Base-by-base conservation (phyloP, 2,113 vertebrate species). In the Pungitius pungitius region DNA sequence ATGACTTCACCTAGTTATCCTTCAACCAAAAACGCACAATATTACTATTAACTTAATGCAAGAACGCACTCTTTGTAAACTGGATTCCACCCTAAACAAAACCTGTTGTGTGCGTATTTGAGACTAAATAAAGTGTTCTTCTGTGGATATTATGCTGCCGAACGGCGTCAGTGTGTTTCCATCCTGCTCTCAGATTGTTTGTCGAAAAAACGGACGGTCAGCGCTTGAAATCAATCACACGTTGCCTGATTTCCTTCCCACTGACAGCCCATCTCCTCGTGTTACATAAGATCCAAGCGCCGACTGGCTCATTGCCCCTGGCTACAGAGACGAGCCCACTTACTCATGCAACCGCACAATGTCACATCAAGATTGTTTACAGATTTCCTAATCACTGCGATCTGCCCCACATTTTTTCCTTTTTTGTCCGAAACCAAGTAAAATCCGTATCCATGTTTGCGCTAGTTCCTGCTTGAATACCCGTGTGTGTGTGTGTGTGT, bases 111-210 rank as follows among this genome's bases (percentile, higher is more conserved):
- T 91, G 75, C 79, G 89, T 69, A 84, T 69, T 71, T 89, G 75
- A 89, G 83, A 85, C 81, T 83, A 78, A 94, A 94, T 94, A 94
- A 94, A 94, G 87, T 91, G 74, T 89, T 87, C 64, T 89, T 87
- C 64, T 91, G 87, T 91, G 87, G 78, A 82, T 73, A 83, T 88
- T 83, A 87, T 72, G 78, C 73, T 78, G 72, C 71, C 45, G 30
- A 86, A 77, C 2, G 24, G 64, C 59, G 65, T 87, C 85, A 80
- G 83, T 84, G 85, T 85, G 81, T 90, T 90, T 87, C 82, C 56
- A 54, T 69, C 69, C 61, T 12, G 2, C 59, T 56, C 66, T 69
- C 49, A 73, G 43, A 63, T 71, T 74, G 71, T 75, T 76, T 81
- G 27, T 76, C 52, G 51, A 17, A 66, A 65, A 69, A 60, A 67